phyloP scores from a whole-genome alignment of 2,113 vertebrate species.

The Phaethornis superciliosus region DNA sequence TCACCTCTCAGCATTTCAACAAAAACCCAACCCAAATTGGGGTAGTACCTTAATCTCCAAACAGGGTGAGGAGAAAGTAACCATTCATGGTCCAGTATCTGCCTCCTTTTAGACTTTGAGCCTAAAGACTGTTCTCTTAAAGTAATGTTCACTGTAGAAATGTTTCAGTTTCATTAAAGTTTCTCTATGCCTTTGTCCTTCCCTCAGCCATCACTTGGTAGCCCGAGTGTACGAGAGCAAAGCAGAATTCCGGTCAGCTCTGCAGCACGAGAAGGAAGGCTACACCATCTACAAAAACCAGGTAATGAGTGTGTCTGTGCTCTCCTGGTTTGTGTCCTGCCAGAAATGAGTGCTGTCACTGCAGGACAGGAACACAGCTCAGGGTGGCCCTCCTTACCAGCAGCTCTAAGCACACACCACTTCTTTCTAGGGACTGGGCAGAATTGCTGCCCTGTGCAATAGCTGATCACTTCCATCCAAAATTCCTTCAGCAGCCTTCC shows the following conservation, averaged over 20 bases:
- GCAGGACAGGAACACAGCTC: background rate
- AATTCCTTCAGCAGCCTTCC: background rate
- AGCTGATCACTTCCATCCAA: background rate
- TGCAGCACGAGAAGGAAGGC: constrained; percentile 98
- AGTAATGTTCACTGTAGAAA: rapidly evolving
- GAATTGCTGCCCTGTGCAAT: background rate
- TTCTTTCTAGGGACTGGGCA: background rate
- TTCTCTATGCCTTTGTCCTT: background rate
- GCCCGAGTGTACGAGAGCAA: constrained; percentile 97
- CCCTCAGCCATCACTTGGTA: constrained; percentile 92
- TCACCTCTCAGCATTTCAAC: background rate
- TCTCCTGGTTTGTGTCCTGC: rapidly evolving
- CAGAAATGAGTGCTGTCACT: background rate
- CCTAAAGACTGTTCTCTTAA: rapidly evolving
- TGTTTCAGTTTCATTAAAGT: background rate
- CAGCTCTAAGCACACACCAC: background rate
- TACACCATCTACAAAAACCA: constrained; percentile 99
- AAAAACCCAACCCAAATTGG: background rate
- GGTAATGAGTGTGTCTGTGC: constrained; percentile 54
- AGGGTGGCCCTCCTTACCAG: background rate
- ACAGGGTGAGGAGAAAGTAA: background rate
- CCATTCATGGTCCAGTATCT: background rate
- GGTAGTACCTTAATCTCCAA: background rate
- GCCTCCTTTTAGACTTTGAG: background rate
- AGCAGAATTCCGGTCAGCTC: constrained; percentile 94